Evolutionary conservation across 2,113 vertebrate species (phyloP), one percentile per base, ranked within the genome.

Genomic region (Geothlypis trichas): DNA sequence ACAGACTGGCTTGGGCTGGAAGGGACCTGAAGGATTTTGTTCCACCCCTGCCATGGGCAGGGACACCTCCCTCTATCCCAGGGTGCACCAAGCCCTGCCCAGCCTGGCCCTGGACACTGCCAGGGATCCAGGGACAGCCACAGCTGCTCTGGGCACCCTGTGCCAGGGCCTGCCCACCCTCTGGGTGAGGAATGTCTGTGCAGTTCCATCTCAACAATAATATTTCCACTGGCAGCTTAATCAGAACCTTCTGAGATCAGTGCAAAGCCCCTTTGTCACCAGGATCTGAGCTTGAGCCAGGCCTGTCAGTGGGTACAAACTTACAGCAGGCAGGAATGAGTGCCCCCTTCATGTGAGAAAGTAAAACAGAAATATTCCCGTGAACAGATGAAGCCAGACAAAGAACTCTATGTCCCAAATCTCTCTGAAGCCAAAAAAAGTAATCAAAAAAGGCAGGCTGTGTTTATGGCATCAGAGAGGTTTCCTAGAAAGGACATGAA

Each of bases 31-130:
- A 27, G 42, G 4, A 1, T 41, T 8, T 22, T 3, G 10, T 35
- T 12, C 24, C 54, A 47, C 4, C n/a, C 13, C 27, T n/a, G 46
- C 24, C 54, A 3, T 26, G 21, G 26, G 28, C 39, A 35, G 54
- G 7, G 41, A 17, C 30, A 15, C 2, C 10, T 54, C 10, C 47
- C 41, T 5, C 61, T 12, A 2, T 1, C 9, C 31, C 41, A 55
- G 14, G 15, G 0, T 28, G 11, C 39, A 41, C 62, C n/a, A 10
- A 74, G 5, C 20, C 31, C 42, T 1, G 0, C 12, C 44, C 62
- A 54, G 0, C 23, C 19, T 18, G 54, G 20, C 62, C 24, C 46
- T 15, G 69, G 21, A 0, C 28, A 65, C 4, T 39, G 0, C 11
- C 54, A 81, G 59, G 37, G 57, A 26, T 31, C 35, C 79, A 51